phyloP scores from a whole-genome alignment of 2,888 invertebrate genomes.

The Volucella inanis region DNA sequence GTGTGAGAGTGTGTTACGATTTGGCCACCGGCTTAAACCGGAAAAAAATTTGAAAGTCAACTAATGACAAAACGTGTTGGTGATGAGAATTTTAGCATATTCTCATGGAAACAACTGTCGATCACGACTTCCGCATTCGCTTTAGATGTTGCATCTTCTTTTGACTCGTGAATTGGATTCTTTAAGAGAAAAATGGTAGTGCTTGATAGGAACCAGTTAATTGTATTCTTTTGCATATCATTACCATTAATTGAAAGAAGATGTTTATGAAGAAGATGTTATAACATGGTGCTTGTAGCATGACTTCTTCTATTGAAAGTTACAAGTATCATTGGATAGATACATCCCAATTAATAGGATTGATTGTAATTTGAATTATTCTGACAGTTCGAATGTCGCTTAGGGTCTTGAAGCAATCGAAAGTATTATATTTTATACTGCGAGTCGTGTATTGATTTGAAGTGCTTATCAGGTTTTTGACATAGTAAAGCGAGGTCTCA shows the following conservation, averaged over 20 bases:
- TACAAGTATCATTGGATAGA: no score
- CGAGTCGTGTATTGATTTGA: background rate
- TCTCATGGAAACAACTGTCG: constrained; percentile 31
- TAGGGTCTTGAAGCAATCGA: background rate
- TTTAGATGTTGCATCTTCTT: background rate
- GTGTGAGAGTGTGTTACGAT: background rate
- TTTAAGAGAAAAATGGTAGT: constrained; percentile 5
- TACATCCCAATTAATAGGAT: no score
- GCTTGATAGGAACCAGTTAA: constrained; percentile 25
- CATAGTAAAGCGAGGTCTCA: constrained; percentile 19
- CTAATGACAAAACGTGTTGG: constrained; percentile 13
- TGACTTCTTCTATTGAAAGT: no score
- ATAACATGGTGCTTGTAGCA: background rate
- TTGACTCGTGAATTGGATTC: background rate
- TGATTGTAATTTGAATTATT: no score
- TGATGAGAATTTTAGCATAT: constrained; percentile 15
- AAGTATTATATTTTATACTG: no score
- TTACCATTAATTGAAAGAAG: constrained; percentile 27
- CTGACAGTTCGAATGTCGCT: background rate
- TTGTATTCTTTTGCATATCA: constrained; percentile 48
- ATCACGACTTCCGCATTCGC: constrained; percentile 18
- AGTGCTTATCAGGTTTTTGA: background rate
- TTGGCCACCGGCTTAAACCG: background rate
- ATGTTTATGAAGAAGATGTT: background rate
- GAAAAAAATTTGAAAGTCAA: background rate